Base-by-base conservation (phyloP, 92 coral and sea anemone genomes). In the Epizoanthus ramosus region DNA sequence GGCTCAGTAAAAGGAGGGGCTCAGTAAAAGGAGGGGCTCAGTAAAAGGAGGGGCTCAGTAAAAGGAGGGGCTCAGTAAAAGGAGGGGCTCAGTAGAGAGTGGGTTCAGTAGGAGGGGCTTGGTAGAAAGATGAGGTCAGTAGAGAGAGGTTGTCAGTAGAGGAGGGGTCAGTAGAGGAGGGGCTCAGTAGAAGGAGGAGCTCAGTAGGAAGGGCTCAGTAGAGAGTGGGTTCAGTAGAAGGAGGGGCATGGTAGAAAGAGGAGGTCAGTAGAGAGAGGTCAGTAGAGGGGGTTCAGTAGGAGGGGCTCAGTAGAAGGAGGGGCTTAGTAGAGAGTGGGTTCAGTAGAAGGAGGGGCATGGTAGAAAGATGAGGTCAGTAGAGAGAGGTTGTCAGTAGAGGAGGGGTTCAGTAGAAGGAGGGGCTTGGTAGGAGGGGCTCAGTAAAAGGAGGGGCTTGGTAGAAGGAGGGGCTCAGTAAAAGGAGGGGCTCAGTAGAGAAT, bases 31-130 rank as follows among this genome's bases (percentile, higher is more conserved):
- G 25, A n/a, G 67, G 21, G 25, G 43, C 0, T 1, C 43, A 37
- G 43, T 37, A 37, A 5, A 37, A 35, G 4, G 39, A 35, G 39
- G 39, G 39, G 39, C 39, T 35, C 2, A 35, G 39, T 35, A 35
- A 4, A 35, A 35, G 39, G 43, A 37, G 43, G 25, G 25, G 19
- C 2, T n/a, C 67, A 18, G 25, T 60, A 18, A 6, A 1, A 5
- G 25, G 25, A 60, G 25, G 21, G 21, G 25, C 74, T 68, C 69
- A 85, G 18, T 77, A 84, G 84, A 77, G 68, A 45, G 70, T 1
- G 43, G 43, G 43, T 3, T 37, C 5, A 3, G 43, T 37, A 37
- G 43, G 43, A 37, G 43, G 43, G 43, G 43, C 43, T 37, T 0
- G 6, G 43, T 37, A 37, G 43, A 37, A 37, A 6, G 43, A 37